phyloP scores from a whole-genome alignment of 2,888 invertebrate species.

The Tridacna gigas region DNA sequence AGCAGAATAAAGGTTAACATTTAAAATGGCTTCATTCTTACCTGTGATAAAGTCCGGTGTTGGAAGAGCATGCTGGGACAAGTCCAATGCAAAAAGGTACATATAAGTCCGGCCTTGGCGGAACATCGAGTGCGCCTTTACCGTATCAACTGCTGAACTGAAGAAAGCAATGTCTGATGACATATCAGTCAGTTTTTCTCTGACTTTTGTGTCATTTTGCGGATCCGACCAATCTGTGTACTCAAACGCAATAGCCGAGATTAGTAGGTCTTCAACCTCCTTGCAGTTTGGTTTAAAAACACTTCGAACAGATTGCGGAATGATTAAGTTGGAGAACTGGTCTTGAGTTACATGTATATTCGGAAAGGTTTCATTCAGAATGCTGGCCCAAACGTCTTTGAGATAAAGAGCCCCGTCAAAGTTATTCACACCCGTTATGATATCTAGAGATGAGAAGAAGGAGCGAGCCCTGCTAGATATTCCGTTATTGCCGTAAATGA shows the following conservation, averaged over 20 bases:
- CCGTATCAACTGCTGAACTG: constrained; percentile 95
- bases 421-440: constrained; percentile 45
- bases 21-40: not conserved
- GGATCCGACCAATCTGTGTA: constrained; percentile 46
- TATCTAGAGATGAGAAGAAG: constrained; percentile 46
- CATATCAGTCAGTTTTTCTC: constrained; percentile 94
- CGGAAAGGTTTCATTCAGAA: constrained; percentile 24
- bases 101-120: constrained; percentile 55
- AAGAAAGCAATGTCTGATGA: constrained; percentile 98
- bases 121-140: constrained; percentile 90
- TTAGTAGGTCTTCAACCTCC: not conserved
- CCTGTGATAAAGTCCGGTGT: constrained; percentile 25
- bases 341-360: constrained; percentile 33
- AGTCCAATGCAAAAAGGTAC: constrained; percentile 68
- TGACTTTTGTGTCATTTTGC: constrained; percentile 89
- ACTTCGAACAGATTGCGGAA: constrained; percentile 12
- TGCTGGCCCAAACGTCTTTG: constrained; percentile 17
- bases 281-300: constrained; percentile 18
- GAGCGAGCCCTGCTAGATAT: constrained; percentile 37
- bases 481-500: constrained; percentile 34
- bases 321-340: constrained; percentile 33
- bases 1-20: not conserved
- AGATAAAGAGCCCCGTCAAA: constrained; percentile 45
- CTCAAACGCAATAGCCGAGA: constrained; percentile 31
- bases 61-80: constrained; percentile 43